A percentile compares a stretch with the other conserved stretches of the same genome.
These are phyloP conservation scores for Cryptus armator DNA, from an alignment of 2,888 invertebrate genomes.

Conservation along the genomic window DNA sequence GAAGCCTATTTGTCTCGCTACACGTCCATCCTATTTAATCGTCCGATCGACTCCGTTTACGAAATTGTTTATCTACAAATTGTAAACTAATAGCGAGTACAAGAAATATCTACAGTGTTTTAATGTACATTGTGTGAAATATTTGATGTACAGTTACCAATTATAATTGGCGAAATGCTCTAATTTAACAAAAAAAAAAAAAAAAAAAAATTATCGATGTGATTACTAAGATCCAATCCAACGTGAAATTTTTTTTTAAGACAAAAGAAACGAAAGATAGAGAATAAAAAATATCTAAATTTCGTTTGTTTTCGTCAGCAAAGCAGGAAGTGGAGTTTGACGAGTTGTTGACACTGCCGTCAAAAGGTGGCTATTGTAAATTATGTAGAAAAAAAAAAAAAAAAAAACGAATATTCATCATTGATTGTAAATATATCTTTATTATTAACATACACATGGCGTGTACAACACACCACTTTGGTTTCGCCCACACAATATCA, in stretches of 20 bases:
- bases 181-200: constrained; percentile 76
- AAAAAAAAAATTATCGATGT: constrained; percentile 71
- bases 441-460: constrained; percentile 81
- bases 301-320: constrained; percentile 69
- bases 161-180: constrained; percentile 81
- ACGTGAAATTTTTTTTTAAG: constrained; percentile 37
- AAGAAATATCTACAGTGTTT: constrained; percentile 80
- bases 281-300: constrained; percentile 68
- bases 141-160: constrained; percentile 84
- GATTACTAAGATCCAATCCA: constrained; percentile 69
- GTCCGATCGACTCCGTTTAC: constrained; percentile 82
- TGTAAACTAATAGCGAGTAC: constrained; percentile 81
- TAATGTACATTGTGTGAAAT: constrained; percentile 83
- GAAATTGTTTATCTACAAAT: constrained; percentile 78
- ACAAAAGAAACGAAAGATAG: constrained; percentile 47
- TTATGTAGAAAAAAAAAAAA: constrained; percentile 81
- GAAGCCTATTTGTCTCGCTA: constrained; percentile 77
- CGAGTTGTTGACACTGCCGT: constrained; percentile 83
- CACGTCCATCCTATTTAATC: constrained; percentile 82
- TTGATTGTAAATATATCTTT: constrained; percentile 84
- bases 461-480: constrained; percentile 41
- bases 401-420: constrained; percentile 68
- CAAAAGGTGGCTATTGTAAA: constrained; percentile 83
- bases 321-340: constrained; percentile 64
- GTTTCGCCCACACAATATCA: constrained; percentile 20